A percentile compares a stretch with the other conserved stretches of the same genome.
These are phyloP conservation scores for Tretioscincus oriximinensis DNA, from an alignment of 2,113 vertebrate genomes.

Conservation along the genomic window DNA sequence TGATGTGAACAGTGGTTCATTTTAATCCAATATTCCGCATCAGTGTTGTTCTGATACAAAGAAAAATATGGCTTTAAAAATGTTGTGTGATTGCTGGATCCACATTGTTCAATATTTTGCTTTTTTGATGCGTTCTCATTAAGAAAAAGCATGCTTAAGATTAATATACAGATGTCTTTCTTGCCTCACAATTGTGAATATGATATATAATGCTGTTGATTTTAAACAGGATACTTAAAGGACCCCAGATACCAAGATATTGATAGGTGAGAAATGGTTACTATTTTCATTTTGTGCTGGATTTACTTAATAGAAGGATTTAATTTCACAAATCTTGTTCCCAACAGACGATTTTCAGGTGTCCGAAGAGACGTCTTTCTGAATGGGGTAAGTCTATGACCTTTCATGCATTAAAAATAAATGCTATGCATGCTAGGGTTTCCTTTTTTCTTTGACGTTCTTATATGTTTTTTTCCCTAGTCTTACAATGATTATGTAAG, in stretches of 20 bases:
- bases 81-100: not conserved
- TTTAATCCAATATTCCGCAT: not conserved
- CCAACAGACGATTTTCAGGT: constrained; percentile 91
- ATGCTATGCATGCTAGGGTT: constrained; percentile 24
- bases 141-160: constrained; percentile 15
- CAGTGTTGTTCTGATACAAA: not conserved
- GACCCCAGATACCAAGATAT: constrained; percentile 93
- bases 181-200: constrained; percentile 45
- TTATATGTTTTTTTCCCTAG: constrained; percentile 76
- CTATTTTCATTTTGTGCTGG: constrained; percentile 67
- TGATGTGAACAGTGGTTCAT: not conserved
- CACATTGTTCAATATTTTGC: not conserved
- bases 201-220: constrained; percentile 76
- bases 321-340: constrained; percentile 78
- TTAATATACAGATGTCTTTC: constrained; percentile 37
- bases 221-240: constrained; percentile 94
- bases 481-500: constrained; percentile 99
- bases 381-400: constrained; percentile 89
- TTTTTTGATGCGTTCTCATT: not conserved
- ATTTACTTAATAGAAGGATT: constrained; percentile 64
- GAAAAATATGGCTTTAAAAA: not conserved
- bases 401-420: constrained; percentile 27
- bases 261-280: constrained; percentile 87
- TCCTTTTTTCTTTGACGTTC: constrained; percentile 18
- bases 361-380: constrained; percentile 95